Percentiles rank a stretch among this genome's conserved stretches.
Evolutionary conservation across 2,797 vertebrate species (phyloP).

Genomic region (Parambassis ranga): DNA sequence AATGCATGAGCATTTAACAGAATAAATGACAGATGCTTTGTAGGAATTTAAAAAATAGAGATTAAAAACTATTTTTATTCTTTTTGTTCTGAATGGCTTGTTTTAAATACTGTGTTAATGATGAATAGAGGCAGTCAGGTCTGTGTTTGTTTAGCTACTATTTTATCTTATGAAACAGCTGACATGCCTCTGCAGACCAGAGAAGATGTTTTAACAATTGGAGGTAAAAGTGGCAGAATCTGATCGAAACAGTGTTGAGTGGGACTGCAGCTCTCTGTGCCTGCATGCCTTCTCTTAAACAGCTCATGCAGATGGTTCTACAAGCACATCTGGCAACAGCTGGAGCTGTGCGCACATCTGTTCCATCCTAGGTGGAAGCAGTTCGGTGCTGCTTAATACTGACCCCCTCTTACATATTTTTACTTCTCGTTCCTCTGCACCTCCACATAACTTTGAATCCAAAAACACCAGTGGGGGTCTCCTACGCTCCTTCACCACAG

Average conservation of each 20-base stretch:
- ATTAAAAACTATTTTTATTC: no score
- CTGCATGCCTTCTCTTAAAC: background rate
- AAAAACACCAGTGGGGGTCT: constrained; percentile 44
- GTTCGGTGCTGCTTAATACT: constrained; percentile 49
- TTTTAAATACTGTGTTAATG: no score
- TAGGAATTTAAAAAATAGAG: no score
- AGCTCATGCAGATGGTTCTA: constrained; percentile 69
- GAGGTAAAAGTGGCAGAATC: constrained; percentile 22
- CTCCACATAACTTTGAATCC: constrained; percentile 26
- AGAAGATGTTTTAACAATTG: no score
- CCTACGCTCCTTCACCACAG: constrained; percentile 29
- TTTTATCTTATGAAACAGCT: constrained; percentile 33
- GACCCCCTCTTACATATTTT: constrained; percentile 62
- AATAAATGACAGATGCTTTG: no score
- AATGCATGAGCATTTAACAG: background rate
- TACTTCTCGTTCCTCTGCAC: constrained; percentile 16
- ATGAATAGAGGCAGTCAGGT: constrained; percentile 33
- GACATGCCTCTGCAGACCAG: constrained; percentile 15
- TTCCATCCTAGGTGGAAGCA: constrained; percentile 63
- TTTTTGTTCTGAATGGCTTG: no score
- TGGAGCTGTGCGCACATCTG: constrained; percentile 76
- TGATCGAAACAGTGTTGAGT: constrained; percentile 45
- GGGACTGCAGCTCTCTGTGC: constrained; percentile 4
- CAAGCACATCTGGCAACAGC: constrained; percentile 76
- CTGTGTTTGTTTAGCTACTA: constrained; percentile 34